Percentiles rank a stretch among this genome's conserved stretches.
phyloP scores from a whole-genome alignment of 2,888 invertebrate genomes.

The Lamellibrachia columna region DNA sequence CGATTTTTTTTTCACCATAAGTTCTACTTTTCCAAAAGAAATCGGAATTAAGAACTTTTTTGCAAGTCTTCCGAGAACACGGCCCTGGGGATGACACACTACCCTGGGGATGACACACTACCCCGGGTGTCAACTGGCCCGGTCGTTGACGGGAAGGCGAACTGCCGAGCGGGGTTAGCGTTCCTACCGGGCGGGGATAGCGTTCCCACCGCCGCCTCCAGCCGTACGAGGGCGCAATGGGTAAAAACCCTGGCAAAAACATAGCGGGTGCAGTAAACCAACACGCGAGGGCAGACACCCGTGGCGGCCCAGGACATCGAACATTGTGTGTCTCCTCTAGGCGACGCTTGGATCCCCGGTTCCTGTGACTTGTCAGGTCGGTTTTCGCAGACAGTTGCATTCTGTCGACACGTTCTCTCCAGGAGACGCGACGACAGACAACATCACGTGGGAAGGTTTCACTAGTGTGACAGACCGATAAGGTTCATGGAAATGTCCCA shows the following conservation, averaged over 20 bases:
- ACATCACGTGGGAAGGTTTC: too few relatives aligned
- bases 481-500: too few relatives aligned
- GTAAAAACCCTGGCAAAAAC: background rate
- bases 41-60: background rate
- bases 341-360: background rate
- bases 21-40: background rate
- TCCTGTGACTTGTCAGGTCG: background rate
- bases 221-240: background rate
- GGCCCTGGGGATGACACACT: background rate
- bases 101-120: background rate
- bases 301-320: background rate
- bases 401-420: background rate
- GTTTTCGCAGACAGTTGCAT: background rate
- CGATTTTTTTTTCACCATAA: background rate
- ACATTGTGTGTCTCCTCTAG: background rate
- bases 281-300: background rate
- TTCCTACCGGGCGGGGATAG: background rate
- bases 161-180: background rate
- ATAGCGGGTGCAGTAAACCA: background rate
- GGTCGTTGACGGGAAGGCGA: background rate
- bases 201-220: background rate
- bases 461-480: too few relatives aligned
- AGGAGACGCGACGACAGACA: background rate
- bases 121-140: background rate
- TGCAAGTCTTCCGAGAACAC: background rate